Conservation (phyloP, 2,113 vertebrate species). For the Elachura formosa region DNA sequence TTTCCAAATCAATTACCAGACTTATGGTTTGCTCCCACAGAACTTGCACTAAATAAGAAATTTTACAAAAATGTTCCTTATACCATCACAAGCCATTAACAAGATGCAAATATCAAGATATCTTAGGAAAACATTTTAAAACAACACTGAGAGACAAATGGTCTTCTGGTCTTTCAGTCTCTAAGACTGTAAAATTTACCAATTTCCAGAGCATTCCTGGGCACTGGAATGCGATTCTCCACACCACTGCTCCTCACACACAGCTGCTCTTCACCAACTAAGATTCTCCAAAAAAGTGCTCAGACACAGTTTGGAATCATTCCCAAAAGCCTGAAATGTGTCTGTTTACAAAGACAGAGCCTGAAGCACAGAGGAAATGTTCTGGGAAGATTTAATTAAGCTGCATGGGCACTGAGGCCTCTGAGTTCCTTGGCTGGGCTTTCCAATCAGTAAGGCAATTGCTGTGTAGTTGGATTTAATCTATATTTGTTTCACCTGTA, state of each 20-base stretch:
- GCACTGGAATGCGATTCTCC: not conserved
- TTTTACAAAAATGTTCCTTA: not conserved
- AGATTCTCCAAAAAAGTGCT: not conserved
- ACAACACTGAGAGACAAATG: not conserved
- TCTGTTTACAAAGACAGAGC: not conserved
- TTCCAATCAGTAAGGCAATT: not conserved
- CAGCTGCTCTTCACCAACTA: not conserved
- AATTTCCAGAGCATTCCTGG: not conserved
- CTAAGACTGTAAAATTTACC: not conserved
- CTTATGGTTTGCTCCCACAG: not conserved
- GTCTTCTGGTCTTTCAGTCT: not conserved
- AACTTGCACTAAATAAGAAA: not conserved
- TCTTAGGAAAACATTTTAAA: not conserved
- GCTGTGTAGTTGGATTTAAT: not conserved
- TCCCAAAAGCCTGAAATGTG: not conserved
- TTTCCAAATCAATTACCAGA: not conserved
- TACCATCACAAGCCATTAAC: not conserved
- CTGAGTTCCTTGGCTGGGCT: not conserved
- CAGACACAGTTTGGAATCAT: not conserved
- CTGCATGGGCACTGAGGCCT: accelerated
- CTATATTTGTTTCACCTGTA: not conserved
- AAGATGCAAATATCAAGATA: not conserved
- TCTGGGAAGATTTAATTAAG: not conserved
- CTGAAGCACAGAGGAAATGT: not conserved
- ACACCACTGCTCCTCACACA: not conserved